Percentiles rank a stretch among this genome's conserved stretches.
These are phyloP conservation scores for Atrichornis clamosus DNA, from an alignment of 2,113 vertebrate genomes.

Conservation along the genomic window DNA sequence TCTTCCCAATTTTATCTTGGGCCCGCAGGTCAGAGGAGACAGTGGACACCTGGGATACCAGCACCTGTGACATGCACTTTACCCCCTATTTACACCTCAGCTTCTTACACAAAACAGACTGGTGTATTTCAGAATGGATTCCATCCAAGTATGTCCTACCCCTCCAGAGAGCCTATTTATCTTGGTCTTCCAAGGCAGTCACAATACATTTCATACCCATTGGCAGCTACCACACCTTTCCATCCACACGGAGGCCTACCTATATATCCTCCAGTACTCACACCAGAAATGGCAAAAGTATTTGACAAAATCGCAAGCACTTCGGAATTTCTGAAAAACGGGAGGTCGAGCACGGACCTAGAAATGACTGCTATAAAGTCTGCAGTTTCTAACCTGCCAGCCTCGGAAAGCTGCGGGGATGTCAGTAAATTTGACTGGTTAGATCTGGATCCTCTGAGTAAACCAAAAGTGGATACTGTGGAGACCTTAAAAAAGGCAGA, in stretches of 20 bases:
- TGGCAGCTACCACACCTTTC: conserved; percentile 76
- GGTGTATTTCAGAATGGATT: conserved; percentile 90
- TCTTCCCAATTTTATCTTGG: conserved; percentile 80
- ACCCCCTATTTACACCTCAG: conserved; percentile 78
- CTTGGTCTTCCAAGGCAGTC: conserved; percentile 77
- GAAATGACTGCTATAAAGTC: conserved; percentile 72
- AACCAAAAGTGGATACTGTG: conserved; percentile 80
- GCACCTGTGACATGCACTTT: conserved; percentile 75
- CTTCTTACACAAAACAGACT: conserved; percentile 81
- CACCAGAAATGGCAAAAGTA: conserved; percentile 91
- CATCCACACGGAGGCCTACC: conserved; percentile 72
- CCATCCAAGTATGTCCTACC: conserved; percentile 76
- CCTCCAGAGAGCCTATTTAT: conserved; percentile 72
- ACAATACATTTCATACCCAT: conserved; percentile 83
- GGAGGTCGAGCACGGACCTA: conserved; percentile 79
- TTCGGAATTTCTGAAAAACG: conserved; percentile 91
- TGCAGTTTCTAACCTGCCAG: conserved; percentile 67
- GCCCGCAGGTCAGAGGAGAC: conserved; percentile 74
- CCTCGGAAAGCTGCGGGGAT: conserved; percentile 68
- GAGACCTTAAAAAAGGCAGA: conserved; percentile 59
- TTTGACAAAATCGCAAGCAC: conserved; percentile 97
- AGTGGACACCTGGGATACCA: conserved; percentile 81
- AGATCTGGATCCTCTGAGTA: conserved; percentile 93
- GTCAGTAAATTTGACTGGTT: conserved; percentile 91
- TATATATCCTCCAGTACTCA: conserved; percentile 74